Conservation (phyloP, 2,888 invertebrate genomes). For the Liposcelis brunnea region DNA sequence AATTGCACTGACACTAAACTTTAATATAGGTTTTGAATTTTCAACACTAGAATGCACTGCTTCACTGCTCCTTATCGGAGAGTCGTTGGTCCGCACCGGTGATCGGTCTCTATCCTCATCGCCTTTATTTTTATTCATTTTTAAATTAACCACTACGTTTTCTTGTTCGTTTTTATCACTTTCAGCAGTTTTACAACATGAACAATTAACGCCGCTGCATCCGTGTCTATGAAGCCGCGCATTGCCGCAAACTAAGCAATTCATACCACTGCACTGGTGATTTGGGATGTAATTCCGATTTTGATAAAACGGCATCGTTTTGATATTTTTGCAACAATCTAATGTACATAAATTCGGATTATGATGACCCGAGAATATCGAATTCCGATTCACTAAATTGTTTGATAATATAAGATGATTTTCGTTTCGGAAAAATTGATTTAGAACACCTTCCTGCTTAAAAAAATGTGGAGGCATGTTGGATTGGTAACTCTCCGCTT, state of each 20-base stretch:
- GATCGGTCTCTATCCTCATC: background rate
- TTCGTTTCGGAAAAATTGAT: background rate
- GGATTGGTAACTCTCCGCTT: background rate
- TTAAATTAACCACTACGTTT: slow-evolving; percentile 3
- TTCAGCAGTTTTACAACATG: background rate
- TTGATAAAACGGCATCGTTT: background rate
- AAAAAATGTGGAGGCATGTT: background rate
- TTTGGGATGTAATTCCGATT: background rate
- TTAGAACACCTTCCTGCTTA: background rate
- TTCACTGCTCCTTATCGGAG: background rate
- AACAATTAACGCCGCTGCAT: background rate
- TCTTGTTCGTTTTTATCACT: background rate
- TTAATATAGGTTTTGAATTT: background rate
- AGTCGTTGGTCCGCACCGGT: background rate
- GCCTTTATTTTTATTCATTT: background rate
- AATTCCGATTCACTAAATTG: slow-evolving; percentile 4
- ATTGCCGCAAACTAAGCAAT: background rate
- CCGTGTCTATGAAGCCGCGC: background rate
- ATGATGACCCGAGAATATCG: slow-evolving; percentile 4
- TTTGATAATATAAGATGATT: background rate
- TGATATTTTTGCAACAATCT: slow-evolving; percentile 6
- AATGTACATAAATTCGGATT: slow-evolving; percentile 6
- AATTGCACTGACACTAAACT: slow-evolving; percentile 8
- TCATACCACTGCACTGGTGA: background rate
- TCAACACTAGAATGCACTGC: background rate